phyloP scores from a whole-genome alignment of 2,797 vertebrate genomes.

The Valencia hispanica region DNA sequence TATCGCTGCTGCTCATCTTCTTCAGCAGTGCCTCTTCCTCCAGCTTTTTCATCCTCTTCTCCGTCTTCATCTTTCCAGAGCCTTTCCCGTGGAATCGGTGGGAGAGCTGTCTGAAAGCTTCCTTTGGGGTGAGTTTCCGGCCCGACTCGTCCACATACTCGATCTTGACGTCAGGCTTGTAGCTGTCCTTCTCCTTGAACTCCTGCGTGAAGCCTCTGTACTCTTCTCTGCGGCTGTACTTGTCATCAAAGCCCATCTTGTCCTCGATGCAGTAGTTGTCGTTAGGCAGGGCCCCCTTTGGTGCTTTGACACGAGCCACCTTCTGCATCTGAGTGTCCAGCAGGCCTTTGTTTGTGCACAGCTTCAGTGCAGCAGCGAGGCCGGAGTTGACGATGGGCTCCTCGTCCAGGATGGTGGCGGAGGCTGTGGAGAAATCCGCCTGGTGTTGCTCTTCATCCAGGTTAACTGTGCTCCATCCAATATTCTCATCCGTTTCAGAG shows the following conservation, averaged over 20 bases:
- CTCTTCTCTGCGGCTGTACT: slow-evolving; percentile 92
- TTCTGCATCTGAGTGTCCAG: slow-evolving; percentile 93
- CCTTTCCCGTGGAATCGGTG: slow-evolving; percentile 94
- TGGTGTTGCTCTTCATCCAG: slow-evolving; percentile 89
- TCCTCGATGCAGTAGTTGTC: slow-evolving; percentile 95
- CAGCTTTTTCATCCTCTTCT: slow-evolving; percentile 93
- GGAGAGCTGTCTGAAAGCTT: slow-evolving; percentile 93
- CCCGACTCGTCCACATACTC: slow-evolving; percentile 95
- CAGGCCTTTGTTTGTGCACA: slow-evolving; percentile 95
- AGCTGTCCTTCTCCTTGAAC: slow-evolving; percentile 93
- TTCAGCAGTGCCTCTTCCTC: slow-evolving; percentile 93
- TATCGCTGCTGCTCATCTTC: slow-evolving; percentile 97
- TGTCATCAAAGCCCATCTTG: slow-evolving; percentile 95
- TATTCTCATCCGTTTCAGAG: slow-evolving; percentile 89
- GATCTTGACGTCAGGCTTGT: slow-evolving; percentile 90
- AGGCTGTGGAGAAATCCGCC: slow-evolving; percentile 87
- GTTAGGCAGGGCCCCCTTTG: slow-evolving; percentile 85
- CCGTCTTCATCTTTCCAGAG: slow-evolving; percentile 96
- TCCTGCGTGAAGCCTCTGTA: slow-evolving; percentile 95
- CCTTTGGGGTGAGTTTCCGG: slow-evolving; percentile 90
- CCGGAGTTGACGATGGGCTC: slow-evolving; percentile 94
- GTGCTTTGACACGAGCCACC: slow-evolving; percentile 86
- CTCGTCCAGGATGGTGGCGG: slow-evolving; percentile 93
- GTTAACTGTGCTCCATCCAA: slow-evolving; percentile 94
- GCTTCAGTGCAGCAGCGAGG: slow-evolving; percentile 85